Evolutionary conservation across 2,888 invertebrate species (phyloP).

Genomic region (Orthosia gothica): DNA sequence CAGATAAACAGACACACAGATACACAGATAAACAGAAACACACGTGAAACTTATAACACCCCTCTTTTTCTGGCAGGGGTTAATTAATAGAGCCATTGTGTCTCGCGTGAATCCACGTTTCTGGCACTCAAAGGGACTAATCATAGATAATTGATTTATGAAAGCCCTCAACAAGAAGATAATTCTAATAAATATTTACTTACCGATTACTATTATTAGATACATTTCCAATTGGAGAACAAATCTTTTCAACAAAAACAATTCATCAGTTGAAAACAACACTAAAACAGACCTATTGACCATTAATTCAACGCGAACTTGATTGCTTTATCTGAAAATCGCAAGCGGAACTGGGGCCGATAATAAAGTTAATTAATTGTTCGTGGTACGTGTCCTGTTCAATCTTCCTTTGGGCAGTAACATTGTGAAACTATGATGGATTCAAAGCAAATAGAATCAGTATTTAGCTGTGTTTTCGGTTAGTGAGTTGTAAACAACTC

Average conservation of each 20-base stretch:
- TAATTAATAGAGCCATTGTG: too few relatives aligned
- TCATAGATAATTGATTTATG: not conserved
- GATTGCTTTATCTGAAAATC: slow-evolving; percentile 26
- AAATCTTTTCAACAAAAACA: not conserved
- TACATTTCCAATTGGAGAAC: not conserved
- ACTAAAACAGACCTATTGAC: not conserved
- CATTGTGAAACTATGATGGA: slow-evolving; percentile 27
- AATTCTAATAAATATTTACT: not conserved
- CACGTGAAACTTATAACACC: too few relatives aligned
- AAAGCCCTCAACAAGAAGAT: not conserved
- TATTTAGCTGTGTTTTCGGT: not conserved
- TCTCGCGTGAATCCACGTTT: too few relatives aligned
- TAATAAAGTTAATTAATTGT: slow-evolving; percentile 43
- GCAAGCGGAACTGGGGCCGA: slow-evolving; percentile 12
- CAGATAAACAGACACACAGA: too few relatives aligned
- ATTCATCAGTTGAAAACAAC: not conserved
- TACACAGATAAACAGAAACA: too few relatives aligned
- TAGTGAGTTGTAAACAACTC: slow-evolving; percentile 11
- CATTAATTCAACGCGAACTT: slow-evolving; percentile 12
- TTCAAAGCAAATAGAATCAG: slow-evolving; percentile 24
- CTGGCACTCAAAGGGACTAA: too few relatives aligned
- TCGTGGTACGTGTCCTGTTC: slow-evolving; percentile 24
- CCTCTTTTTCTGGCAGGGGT: too few relatives aligned
- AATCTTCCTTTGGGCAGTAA: slow-evolving; percentile 22
- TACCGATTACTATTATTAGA: not conserved